Base-by-base conservation (phyloP, 2,888 invertebrate species). In the Agriotes lineatus region DNA sequence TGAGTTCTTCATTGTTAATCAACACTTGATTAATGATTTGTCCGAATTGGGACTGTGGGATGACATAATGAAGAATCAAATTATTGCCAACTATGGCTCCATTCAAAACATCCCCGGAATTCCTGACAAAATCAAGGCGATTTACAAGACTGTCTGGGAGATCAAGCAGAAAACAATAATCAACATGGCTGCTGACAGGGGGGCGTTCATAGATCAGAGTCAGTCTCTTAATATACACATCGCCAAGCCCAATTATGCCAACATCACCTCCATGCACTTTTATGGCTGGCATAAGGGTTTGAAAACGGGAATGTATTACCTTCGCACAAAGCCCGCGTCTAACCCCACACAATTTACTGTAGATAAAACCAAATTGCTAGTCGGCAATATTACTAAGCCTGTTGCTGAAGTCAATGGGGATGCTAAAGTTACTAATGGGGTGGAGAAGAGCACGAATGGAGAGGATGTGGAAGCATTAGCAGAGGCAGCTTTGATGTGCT, bases 241-340 rank as follows among this genome's bases (percentile, higher is more conserved):
- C 66, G 97, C 96, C 3, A 93, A 95, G 81, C 96, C 99, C 3
- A 95, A 93, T 80, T 95, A 95, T 81, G 96, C 94, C 3, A 96
- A 96, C 82, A 86, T 99, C 61, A 95, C 97, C 1, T 98, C 98
- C 1, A 99, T 99, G 90, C 99, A 99, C 85, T 99, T 99, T 84
- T 95, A 96, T 83, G 96, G 95, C 0, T 99, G 99, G 99, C 93
- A 95, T 85, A 89, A 93, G 85, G 99, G 99, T 1, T 86, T 99
- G 66, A 99, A 99, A 86, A 99, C 99, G 0, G 99, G 99, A 57
- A 98, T 99, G 98, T 99, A 99, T 84, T 99, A 99, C 83, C 86
- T 99, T 73, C 89, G 98, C 56, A 98, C 97, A 0, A 97, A 97
- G 82, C 96, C 99, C 4, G 99, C 99, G 0, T 96, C 94, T 1